These are phyloP conservation scores for Valencia hispanica DNA, from an alignment of 2,797 vertebrate species.

Conservation along the genomic window DNA sequence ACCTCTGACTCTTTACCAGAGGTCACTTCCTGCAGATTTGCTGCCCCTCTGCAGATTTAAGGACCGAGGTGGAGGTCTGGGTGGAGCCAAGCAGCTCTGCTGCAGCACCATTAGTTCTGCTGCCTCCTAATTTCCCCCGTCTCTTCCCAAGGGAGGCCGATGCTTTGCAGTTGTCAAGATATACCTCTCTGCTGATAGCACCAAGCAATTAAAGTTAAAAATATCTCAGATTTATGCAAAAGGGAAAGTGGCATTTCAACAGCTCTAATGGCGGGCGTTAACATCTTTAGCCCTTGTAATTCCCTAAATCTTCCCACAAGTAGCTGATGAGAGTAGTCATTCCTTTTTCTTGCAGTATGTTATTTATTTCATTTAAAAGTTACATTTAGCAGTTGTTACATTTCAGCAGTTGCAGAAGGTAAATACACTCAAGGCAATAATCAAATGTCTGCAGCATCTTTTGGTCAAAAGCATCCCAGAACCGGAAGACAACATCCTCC, in stretches of 20 bases:
- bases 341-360: background rate
- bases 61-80: background rate
- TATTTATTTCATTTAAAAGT: background rate
- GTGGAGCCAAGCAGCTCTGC: background rate
- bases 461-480: background rate
- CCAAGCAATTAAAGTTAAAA: conserved; percentile 36
- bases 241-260: conserved; percentile 10
- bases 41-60: background rate
- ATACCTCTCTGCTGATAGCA: conserved; percentile 1
- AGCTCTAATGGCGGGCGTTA: conserved; percentile 17
- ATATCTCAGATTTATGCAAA: conserved; percentile 20
- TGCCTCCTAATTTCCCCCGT: background rate
- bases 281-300: conserved; percentile 10
- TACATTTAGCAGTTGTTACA: background rate
- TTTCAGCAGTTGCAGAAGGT: background rate
- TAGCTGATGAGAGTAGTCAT: conserved; percentile 4
- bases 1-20: background rate
- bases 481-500: background rate
- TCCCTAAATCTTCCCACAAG: conserved; percentile 15
- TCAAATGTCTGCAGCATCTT: background rate
- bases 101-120: background rate
- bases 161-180: background rate
- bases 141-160: conserved; percentile 1
- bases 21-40: conserved; percentile 9
- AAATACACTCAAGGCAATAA: background rate